phyloP scores from a whole-genome alignment of 2,888 invertebrate genomes.

The Tuberolachnus salignus region DNA sequence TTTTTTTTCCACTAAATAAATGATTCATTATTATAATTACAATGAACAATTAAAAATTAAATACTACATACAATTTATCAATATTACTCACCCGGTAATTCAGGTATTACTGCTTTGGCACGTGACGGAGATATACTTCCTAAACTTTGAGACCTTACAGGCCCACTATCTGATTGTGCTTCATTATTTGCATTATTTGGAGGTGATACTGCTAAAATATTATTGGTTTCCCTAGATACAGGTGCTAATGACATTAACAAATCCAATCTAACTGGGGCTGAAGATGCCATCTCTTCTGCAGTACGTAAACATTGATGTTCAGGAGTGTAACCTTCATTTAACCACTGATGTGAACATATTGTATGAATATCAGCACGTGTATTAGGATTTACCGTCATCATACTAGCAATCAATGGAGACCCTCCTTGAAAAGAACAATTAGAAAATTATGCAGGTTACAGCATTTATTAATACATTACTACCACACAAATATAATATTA shows the following conservation, averaged over 20 bases:
- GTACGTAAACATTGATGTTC: conserved; percentile 76
- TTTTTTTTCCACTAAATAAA: conserved; percentile 49
- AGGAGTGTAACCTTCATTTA: conserved; percentile 82
- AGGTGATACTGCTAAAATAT: conserved; percentile 41
- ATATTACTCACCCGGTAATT: conserved; percentile 36
- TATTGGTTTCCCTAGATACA: conserved; percentile 52
- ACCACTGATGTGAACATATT: conserved; percentile 97
- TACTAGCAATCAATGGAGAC: conserved; percentile 89
- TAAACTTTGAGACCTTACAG: conserved; percentile 60
- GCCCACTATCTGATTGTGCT: conserved; percentile 56
- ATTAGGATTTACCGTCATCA: conserved; percentile 90
- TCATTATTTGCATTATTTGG: conserved; percentile 38
- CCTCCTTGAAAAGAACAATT: conserved; percentile 71
- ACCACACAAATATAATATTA: not conserved
- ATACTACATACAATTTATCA: not conserved
- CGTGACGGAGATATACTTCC: conserved; percentile 59
- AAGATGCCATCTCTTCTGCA: conserved; percentile 86
- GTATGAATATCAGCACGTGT: conserved; percentile 90
- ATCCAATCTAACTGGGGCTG: conserved; percentile 88
- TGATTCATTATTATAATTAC: not conserved
- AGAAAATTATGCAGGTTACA: not conserved
- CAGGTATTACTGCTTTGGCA: conserved; percentile 22
- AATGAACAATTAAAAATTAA: not conserved
- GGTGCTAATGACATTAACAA: conserved; percentile 83
- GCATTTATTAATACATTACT: not conserved